Base-by-base conservation (phyloP, 2,888 invertebrate genomes). In the Teleiodes luculella region DNA sequence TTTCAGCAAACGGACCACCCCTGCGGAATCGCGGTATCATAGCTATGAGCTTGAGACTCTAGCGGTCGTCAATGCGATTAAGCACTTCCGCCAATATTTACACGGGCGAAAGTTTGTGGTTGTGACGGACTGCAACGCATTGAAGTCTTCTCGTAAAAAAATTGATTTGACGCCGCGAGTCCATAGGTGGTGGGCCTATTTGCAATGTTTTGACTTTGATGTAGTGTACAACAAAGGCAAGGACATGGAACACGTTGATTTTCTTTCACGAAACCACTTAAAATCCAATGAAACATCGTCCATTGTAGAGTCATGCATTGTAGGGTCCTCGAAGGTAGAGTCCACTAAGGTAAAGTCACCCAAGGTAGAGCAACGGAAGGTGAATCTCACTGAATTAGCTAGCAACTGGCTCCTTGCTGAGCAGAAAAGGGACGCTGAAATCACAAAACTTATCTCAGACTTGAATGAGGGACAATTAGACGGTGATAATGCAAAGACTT, bases 231-330 rank as follows among this genome's bases (percentile, higher is more conserved):
- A 41, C 1, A 3, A 41, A 11, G 51, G 51, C 16, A 51, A n/a
- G 47, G 43, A 35, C 1, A 58, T 58, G 57, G 16, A 28, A 6
- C 62, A 62, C 14, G 64, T 53, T 0, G 62, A 61, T 16, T 60
- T 47, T 51, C 36, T 60, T 6, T 58, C 55, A 1, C 18, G 61
- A 18, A 64, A 64, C n/a, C n/a, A n/a, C n/a, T n/a, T n/a, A n/a
- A n/a, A n/a, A n/a, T n/a, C n/a, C n/a, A n/a, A n/a, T n/a, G n/a
- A n/a, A n/a, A n/a, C n/a, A n/a, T n/a, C n/a, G n/a, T n/a, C n/a
- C n/a, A n/a, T n/a, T n/a, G n/a, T n/a, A n/a, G n/a, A n/a, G n/a
- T n/a, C n/a, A n/a, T n/a, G n/a, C n/a, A n/a, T n/a, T n/a, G n/a
- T n/a, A n/a, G n/a, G n/a, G n/a, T n/a, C n/a, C n/a, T n/a, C n/a